Evolutionary conservation across 2,113 vertebrate species (phyloP).

Genomic region (Noturus placidus): DNA sequence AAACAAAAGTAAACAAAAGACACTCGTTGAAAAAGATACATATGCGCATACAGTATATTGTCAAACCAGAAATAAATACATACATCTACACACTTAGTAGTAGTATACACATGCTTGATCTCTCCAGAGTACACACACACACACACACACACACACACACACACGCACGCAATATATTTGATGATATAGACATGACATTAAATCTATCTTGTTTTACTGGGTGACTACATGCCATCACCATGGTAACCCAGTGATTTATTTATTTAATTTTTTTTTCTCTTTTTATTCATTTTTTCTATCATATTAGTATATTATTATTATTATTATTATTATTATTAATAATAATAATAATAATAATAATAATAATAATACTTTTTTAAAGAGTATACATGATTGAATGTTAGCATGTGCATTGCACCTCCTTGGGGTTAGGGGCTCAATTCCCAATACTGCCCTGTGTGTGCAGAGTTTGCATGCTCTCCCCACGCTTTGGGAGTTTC

Average conservation of each 20-base stretch:
- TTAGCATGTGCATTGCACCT: too few species aligned
- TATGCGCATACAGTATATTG: background rate
- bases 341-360: too few species aligned
- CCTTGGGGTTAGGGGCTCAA: too few species aligned
- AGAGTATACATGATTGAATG: background rate
- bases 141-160: slow-evolving; percentile 16
- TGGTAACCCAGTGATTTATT: slow-evolving; percentile 59
- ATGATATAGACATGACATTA: slow-evolving; percentile 56
- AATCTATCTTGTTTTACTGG: slow-evolving; percentile 44
- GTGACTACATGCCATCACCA: slow-evolving; percentile 53
- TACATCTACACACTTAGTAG: background rate
- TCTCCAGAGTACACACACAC: background rate
- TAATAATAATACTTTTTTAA: background rate
- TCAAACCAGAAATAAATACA: background rate
- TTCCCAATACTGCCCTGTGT: too few species aligned
- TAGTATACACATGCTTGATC: background rate
- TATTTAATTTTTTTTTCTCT: background rate
- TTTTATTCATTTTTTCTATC: background rate
- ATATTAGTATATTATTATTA: too few species aligned
- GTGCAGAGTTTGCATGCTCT: too few species aligned
- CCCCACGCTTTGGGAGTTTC: too few species aligned
- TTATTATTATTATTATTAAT: too few species aligned
- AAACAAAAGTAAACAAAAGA: slow-evolving; percentile 3
- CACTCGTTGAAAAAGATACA: background rate
- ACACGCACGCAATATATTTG: background rate